A percentile compares a stretch with the other conserved stretches of the same genome.
These are phyloP conservation scores for Nycteola revayana DNA, from an alignment of 2,888 invertebrate genomes.

Conservation along the genomic window DNA sequence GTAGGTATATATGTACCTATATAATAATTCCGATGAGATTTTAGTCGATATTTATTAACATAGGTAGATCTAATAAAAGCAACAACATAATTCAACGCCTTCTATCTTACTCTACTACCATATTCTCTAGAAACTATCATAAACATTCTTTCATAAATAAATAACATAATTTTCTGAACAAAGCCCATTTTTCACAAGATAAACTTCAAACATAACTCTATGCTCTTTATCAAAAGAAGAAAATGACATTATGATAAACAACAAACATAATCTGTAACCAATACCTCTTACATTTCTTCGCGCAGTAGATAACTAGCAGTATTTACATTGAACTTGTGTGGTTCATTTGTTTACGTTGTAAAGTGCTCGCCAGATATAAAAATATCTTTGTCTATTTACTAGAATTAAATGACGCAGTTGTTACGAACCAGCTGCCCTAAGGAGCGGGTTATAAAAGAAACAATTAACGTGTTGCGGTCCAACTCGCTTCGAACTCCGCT, in stretches of 20 bases:
- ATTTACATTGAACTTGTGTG: conserved; percentile 70
- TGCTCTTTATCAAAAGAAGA: background rate
- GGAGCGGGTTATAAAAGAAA: conserved; percentile 75
- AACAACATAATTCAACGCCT: too few relatives aligned
- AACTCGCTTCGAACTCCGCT: conserved; percentile 48
- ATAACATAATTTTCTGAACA: too few relatives aligned
- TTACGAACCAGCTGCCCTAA: conserved; percentile 76
- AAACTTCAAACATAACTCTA: background rate
- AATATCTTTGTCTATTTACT: conserved; percentile 80
- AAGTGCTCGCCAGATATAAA: conserved; percentile 75
- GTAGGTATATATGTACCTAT: too few relatives aligned
- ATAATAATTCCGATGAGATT: too few relatives aligned
- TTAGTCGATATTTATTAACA: too few relatives aligned
- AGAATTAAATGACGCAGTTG: conserved; percentile 75
- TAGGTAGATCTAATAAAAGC: too few relatives aligned
- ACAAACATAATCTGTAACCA: conserved; percentile 11
- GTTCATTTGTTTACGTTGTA: conserved; percentile 64
- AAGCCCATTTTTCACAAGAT: too few relatives aligned
- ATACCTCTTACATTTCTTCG: conserved; percentile 28
- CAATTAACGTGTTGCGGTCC: conserved; percentile 67
- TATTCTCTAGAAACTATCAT: too few relatives aligned
- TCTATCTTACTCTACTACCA: too few relatives aligned
- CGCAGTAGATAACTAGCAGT: conserved; percentile 47
- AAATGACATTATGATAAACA: background rate
- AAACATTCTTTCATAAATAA: conserved; percentile 4